These are phyloP conservation scores for Oscheius sp. DNA, from an alignment of 2,888 invertebrate species.

Conservation along the genomic window DNA sequence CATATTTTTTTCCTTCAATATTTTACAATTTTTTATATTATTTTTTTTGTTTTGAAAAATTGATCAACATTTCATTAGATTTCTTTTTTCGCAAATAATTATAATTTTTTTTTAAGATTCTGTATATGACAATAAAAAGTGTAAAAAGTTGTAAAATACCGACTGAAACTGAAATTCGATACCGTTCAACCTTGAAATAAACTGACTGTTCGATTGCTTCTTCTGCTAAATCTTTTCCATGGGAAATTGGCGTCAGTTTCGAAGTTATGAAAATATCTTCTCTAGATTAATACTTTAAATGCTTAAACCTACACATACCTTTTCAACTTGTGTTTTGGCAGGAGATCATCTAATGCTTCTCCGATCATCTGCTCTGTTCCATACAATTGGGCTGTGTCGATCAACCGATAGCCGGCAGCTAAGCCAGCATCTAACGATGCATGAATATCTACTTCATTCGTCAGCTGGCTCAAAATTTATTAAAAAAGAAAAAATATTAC, in stretches of 20 bases:
- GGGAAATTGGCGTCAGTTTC: conserved; percentile 60
- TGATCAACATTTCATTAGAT: too few relatives aligned
- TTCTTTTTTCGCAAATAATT: too few relatives aligned
- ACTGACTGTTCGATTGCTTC: conserved; percentile 40
- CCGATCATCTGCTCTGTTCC: conserved; percentile 54
- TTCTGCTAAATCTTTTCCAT: conserved; percentile 50
- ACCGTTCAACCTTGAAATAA: background rate
- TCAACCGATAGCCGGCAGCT: conserved; percentile 58
- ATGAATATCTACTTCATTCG: conserved; percentile 41
- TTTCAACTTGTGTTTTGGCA: conserved; percentile 52
- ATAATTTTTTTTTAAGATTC: too few relatives aligned
- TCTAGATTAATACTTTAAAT: conserved; percentile 33
- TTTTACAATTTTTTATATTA: too few relatives aligned
- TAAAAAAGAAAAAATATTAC: conserved; percentile 10
- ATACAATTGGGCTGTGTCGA: conserved; percentile 65
- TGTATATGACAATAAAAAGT: too few relatives aligned
- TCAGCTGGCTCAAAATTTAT: conserved; percentile 33
- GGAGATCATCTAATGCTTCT: conserved; percentile 39
- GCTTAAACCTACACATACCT: conserved; percentile 35
- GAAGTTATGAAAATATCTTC: conserved; percentile 64
- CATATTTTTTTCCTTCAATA: too few relatives aligned
- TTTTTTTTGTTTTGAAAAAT: too few relatives aligned
- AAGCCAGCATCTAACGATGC: conserved; percentile 54
- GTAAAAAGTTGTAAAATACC: background rate
- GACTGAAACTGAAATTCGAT: too few relatives aligned